Evolutionary conservation across 2,888 invertebrate genomes (phyloP).

Genomic region (Sphecodes monilicornis): DNA sequence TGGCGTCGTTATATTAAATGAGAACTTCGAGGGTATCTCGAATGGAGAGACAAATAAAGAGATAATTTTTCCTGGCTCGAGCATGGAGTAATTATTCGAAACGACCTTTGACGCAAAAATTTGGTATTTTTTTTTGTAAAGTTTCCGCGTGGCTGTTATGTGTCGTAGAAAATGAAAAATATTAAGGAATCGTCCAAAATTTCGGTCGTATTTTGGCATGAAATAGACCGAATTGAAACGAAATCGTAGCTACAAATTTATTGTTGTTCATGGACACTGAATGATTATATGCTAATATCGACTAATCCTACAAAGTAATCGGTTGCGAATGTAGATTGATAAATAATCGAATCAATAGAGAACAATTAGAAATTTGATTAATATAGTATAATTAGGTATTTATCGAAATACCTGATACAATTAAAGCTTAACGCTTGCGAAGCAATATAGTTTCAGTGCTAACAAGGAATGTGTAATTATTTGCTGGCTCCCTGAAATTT

Average conservation of each 20-base stretch:
- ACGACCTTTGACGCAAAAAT: constrained; percentile 14
- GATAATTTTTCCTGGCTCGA: background rate
- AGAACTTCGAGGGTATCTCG: background rate
- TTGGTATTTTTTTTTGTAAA: constrained; percentile 18
- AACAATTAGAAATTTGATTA: background rate
- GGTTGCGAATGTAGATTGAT: background rate
- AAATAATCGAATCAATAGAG: background rate
- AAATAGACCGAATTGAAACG: background rate
- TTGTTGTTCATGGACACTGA: background rate
- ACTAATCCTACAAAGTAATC: background rate
- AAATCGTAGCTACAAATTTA: background rate
- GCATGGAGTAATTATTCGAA: background rate
- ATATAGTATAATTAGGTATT: background rate
- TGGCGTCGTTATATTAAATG: background rate
- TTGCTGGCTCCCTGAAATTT: background rate
- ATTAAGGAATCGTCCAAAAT: background rate
- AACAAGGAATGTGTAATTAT: background rate
- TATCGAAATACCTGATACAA: constrained; percentile 15
- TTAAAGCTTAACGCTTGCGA: background rate
- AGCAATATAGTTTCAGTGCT: background rate
- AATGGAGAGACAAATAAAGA: background rate
- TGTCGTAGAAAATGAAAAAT: background rate
- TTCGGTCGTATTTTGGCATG: background rate
- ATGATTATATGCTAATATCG: background rate
- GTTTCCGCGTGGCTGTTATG: background rate